These are phyloP conservation scores for Gallinago paraguaiae DNA, from an alignment of 2,113 vertebrate genomes.

Conservation along the genomic window DNA sequence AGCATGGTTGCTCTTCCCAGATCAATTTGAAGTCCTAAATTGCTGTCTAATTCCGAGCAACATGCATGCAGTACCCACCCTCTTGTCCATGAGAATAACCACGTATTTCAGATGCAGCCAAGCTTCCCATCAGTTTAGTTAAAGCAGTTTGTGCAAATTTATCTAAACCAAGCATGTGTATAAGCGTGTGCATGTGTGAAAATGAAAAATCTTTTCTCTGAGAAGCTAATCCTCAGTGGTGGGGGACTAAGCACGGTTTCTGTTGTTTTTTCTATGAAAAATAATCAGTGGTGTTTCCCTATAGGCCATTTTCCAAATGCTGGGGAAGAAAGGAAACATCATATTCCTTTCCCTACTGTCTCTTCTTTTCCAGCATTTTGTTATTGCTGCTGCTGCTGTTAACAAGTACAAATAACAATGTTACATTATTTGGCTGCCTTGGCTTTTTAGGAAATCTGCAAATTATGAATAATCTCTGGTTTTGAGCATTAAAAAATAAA, in stretches of 20 bases:
- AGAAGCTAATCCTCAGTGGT: constrained; percentile 44
- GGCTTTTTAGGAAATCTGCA: constrained; percentile 49
- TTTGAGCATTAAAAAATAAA: neutral
- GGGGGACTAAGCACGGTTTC: constrained; percentile 37
- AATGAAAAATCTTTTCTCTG: constrained; percentile 59
- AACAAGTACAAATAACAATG: constrained; percentile 55
- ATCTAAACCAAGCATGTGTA: constrained; percentile 49
- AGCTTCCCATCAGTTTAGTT: constrained; percentile 54
- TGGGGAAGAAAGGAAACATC: constrained; percentile 51
- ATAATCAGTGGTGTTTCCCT: constrained; percentile 71
- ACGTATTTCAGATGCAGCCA: constrained; percentile 58
- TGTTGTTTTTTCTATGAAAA: constrained; percentile 61
- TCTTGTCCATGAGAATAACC: constrained; percentile 47
- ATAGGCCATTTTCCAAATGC: constrained; percentile 69
- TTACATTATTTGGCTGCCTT: constrained; percentile 26
- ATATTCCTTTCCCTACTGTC: constrained; percentile 47
- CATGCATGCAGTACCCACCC: constrained; percentile 14
- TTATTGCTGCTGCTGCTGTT: constrained; percentile 42
- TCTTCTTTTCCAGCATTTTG: constrained; percentile 18
- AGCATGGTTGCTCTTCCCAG: neutral
- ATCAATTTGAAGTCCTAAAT: constrained; percentile 32
- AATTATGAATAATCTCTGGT: constrained; percentile 13
- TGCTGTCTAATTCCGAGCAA: constrained; percentile 40
- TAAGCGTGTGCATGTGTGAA: constrained; percentile 55
- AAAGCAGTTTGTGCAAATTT: constrained; percentile 61